These are phyloP conservation scores for Polyboroides typus DNA, from an alignment of 2,797 vertebrate species.

Conservation along the genomic window DNA sequence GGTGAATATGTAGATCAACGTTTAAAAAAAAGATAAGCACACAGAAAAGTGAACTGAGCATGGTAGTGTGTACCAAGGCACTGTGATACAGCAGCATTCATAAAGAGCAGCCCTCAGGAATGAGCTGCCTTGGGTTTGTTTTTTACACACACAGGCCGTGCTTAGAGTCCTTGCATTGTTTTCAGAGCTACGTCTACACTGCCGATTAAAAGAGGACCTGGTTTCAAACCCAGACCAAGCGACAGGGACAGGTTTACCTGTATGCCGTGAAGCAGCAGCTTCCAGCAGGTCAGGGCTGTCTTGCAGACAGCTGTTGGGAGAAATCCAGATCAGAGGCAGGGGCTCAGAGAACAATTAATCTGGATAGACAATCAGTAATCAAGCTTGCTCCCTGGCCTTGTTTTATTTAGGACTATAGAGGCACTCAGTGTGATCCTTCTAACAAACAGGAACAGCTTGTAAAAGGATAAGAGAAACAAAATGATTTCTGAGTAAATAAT, in stretches of 20 bases:
- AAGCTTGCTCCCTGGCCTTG: neutral
- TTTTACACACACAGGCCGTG: neutral
- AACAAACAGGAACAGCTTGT: slow-evolving; percentile 43
- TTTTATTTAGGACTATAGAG: slow-evolving; percentile 31
- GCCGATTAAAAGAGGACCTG: neutral
- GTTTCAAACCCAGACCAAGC: neutral
- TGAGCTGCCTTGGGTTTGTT: neutral
- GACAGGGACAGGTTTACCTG: accelerated
- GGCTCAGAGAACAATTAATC: slow-evolving; percentile 9
- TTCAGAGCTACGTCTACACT: neutral
- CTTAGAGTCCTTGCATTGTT: neutral
- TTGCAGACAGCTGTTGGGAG: neutral
- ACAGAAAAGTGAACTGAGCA: neutral
- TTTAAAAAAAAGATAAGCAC: neutral
- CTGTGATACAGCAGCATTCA: neutral
- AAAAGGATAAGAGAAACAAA: slow-evolving; percentile 50
- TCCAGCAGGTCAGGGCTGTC: neutral
- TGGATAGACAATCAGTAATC: neutral
- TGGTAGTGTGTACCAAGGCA: neutral
- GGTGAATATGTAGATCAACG: neutral
- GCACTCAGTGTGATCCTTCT: slow-evolving; percentile 11
- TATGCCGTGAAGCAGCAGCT: neutral
- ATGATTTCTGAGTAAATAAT: slow-evolving; percentile 54
- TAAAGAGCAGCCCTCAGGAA: neutral
- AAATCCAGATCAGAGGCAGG: neutral